Percentiles rank a stretch among this genome's conserved stretches.
These are phyloP conservation scores for Toxostoma redivivum DNA, from an alignment of 2,113 vertebrate genomes.

Conservation along the genomic window DNA sequence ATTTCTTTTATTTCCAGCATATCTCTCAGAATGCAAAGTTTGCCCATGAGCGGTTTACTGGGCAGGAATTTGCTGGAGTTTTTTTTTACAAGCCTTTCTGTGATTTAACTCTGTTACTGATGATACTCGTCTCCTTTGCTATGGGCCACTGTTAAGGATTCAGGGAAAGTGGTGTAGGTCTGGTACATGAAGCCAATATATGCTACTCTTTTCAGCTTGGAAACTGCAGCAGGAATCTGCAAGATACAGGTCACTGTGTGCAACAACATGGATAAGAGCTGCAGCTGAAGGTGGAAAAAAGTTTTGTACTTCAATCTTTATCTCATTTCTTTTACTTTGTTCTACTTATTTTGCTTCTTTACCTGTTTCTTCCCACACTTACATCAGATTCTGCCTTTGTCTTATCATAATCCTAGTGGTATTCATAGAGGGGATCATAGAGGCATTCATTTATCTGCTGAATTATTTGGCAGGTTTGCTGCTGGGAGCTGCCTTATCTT, in stretches of 20 bases:
- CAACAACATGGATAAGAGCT: background rate
- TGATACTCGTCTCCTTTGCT: accelerated
- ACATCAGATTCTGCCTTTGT: background rate
- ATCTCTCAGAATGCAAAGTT: background rate
- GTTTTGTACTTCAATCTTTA: background rate
- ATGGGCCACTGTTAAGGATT: background rate
- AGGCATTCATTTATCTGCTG: background rate
- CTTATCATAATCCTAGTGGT: background rate
- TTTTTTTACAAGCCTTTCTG: background rate
- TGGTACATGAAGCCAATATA: background rate
- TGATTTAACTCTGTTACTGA: background rate
- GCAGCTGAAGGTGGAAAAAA: background rate
- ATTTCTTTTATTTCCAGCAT: background rate
- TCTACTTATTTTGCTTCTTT: background rate
- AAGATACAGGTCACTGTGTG: background rate
- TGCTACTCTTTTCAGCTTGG: background rate
- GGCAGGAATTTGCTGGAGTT: background rate
- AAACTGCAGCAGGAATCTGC: background rate
- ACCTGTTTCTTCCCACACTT: background rate
- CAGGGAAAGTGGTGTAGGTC: background rate
- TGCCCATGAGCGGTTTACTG: background rate
- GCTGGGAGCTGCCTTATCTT: background rate
- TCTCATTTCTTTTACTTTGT: background rate
- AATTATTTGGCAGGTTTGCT: background rate
- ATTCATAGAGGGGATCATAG: background rate